Conservation (phyloP, 1,140 invertebrate genomes). For the Panulirus ornatus region DNA sequence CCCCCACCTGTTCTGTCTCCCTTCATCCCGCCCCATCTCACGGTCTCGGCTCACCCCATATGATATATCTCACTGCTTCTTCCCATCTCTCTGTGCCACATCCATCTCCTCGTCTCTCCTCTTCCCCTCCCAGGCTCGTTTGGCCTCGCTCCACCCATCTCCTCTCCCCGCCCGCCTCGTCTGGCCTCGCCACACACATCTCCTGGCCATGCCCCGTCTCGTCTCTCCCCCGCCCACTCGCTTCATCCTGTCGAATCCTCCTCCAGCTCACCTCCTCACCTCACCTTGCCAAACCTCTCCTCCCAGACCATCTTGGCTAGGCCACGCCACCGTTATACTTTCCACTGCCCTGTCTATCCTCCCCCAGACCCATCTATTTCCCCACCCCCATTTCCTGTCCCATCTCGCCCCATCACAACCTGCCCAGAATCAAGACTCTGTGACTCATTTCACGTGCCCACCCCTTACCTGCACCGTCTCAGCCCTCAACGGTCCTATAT, state of each 20-base stretch:
- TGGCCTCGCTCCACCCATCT: not conserved
- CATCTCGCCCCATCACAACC: too few species aligned
- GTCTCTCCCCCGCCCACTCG: not conserved
- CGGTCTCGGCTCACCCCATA: too few species aligned
- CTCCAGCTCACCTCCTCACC: not conserved
- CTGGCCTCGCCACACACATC: not conserved
- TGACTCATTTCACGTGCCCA: too few species aligned
- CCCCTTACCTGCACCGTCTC: too few species aligned
- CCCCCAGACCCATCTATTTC: too few species aligned
- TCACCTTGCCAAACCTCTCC: not conserved
- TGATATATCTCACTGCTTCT: not conserved
- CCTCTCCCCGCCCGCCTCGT: not conserved
- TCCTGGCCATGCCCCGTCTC: not conserved
- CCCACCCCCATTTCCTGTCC: not conserved
- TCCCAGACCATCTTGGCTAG: not conserved
- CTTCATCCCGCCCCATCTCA: not conserved
- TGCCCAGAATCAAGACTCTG: too few species aligned
- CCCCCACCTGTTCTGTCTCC: not conserved
- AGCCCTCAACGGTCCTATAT: too few species aligned
- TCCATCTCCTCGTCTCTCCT: not conserved
- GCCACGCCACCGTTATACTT: too few species aligned
- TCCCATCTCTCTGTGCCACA: not conserved
- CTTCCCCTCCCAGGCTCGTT: not conserved
- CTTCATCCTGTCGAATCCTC: too few species aligned
- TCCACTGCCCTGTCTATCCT: not conserved